phyloP scores from a whole-genome alignment of 1,140 invertebrate species.

The Centruroides vittatus region DNA sequence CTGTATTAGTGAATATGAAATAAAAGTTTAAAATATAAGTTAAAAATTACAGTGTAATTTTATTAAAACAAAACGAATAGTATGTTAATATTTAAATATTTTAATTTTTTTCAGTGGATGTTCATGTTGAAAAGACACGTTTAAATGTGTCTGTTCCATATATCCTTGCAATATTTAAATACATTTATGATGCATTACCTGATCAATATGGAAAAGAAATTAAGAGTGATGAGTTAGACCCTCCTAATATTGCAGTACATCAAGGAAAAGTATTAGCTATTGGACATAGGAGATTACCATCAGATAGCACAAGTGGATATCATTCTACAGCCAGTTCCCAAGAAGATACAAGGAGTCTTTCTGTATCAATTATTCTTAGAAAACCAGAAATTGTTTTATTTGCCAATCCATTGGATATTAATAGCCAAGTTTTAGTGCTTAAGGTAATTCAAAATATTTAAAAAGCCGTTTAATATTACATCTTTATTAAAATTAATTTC shows the following conservation, averaged over 20 bases:
- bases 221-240: no score
- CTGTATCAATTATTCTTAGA: conserved; percentile 51
- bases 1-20: no score
- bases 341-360: conserved; percentile 34
- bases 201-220: neutral
- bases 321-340: conserved; percentile 33
- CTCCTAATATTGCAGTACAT: no score
- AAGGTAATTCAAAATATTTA: conserved; percentile 22
- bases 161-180: conserved; percentile 46
- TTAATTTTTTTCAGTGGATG: conserved; percentile 37
- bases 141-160: conserved; percentile 59
- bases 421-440: conserved; percentile 53
- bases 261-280: neutral
- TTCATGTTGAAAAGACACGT: conserved; percentile 52
- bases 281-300: conserved; percentile 19
- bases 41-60: no score
- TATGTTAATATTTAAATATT: neutral
- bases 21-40: no score
- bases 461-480: no score
- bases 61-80: no score
- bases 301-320: conserved; percentile 43
- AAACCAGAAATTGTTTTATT: conserved; percentile 65
- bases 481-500: no score
- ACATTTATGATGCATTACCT: conserved; percentile 49
- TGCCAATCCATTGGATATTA: conserved; percentile 46